Evolutionary conservation across 2,797 vertebrate species (phyloP).

Genomic region (Mus minutoides): DNA sequence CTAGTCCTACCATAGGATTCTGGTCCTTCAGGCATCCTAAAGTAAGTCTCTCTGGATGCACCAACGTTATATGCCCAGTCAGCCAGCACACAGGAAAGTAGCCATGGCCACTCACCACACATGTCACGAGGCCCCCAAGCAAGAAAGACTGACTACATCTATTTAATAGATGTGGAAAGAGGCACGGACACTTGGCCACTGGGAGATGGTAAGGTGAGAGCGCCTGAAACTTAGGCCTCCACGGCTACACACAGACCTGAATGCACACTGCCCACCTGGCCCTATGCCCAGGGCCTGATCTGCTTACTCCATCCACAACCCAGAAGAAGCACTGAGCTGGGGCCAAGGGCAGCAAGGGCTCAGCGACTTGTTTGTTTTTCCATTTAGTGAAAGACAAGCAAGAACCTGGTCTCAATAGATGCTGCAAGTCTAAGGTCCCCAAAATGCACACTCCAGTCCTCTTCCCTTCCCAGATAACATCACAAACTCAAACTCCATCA

Average conservation of each 20-base stretch:
- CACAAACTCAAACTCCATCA: background rate
- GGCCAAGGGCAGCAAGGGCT: background rate
- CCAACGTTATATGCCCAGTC: rapidly evolving
- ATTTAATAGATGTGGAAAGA: background rate
- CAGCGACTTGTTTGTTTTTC: background rate
- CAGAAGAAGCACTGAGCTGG: background rate
- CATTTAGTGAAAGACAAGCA: background rate
- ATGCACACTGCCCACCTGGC: background rate
- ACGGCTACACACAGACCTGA: too few species aligned
- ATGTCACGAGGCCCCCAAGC: background rate
- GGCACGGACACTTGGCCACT: background rate
- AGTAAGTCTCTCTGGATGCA: too few species aligned
- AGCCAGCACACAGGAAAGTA: background rate
- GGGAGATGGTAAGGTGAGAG: background rate
- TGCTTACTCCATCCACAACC: background rate
- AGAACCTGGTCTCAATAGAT: slow-evolving; percentile 30
- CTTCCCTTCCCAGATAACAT: background rate
- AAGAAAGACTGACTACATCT: background rate
- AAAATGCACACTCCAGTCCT: background rate
- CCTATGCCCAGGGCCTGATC: rapidly evolving
- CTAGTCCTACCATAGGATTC: background rate
- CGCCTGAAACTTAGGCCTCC: background rate
- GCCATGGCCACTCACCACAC: rapidly evolving
- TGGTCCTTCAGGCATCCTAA: background rate
- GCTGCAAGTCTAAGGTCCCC: slow-evolving; percentile 34